Conservation (phyloP, 92 coral and sea anemone genomes). For the Epizoanthus stellaris region DNA sequence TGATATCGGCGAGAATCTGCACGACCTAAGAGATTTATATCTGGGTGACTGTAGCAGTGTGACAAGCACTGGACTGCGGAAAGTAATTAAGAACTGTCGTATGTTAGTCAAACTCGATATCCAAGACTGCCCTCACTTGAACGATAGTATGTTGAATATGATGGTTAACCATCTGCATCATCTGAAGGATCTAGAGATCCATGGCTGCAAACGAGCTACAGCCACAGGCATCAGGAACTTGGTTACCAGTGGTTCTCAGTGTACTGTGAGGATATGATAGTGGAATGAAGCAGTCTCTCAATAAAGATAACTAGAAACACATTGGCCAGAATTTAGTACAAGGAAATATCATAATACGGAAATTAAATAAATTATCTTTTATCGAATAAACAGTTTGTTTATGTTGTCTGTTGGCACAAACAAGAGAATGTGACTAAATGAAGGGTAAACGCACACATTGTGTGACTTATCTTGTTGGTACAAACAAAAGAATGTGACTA, state of each 20-base stretch:
- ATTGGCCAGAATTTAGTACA: no score
- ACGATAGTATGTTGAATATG: constrained; percentile 49
- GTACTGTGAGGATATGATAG: constrained; percentile 19
- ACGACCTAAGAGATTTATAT: constrained; percentile 62
- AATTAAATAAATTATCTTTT: no score
- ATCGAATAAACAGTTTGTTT: no score
- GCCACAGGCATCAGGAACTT: constrained; percentile 22
- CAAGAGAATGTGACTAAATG: no score
- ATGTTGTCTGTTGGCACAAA: no score
- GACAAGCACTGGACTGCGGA: constrained; percentile 62
- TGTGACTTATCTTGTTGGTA: no score
- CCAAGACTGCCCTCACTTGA: constrained; percentile 65
- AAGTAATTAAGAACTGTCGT: constrained; percentile 65
- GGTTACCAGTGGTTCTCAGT: not conserved
- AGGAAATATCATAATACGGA: no score
- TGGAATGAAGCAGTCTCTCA: no score
- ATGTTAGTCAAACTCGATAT: constrained; percentile 61
- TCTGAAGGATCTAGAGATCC: constrained; percentile 65
- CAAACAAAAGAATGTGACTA: no score
- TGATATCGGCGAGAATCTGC: constrained; percentile 63
- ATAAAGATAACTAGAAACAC: no score
- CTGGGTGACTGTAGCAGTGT: constrained; percentile 87
- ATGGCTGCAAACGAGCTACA: constrained; percentile 64
- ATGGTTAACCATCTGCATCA: constrained; percentile 55
- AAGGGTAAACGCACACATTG: no score